These are phyloP conservation scores for Phyllopteryx taeniolatus DNA, from an alignment of 2,113 vertebrate genomes.

Conservation along the genomic window DNA sequence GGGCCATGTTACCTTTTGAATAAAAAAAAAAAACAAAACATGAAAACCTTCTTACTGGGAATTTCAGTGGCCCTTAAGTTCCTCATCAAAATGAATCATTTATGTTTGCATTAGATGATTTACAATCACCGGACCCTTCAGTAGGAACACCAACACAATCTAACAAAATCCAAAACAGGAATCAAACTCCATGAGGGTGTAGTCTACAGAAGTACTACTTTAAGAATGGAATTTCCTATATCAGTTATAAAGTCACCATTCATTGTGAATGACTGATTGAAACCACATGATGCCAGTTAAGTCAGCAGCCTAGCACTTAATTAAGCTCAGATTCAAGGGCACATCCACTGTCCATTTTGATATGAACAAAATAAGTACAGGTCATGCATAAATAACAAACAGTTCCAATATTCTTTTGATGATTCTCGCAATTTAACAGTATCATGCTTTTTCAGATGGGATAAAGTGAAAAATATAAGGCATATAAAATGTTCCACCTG, in stretches of 20 bases:
- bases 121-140: background rate
- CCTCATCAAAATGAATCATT: background rate
- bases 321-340: slow-evolving; percentile 25
- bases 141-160: background rate
- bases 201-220: background rate
- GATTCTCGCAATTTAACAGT: background rate
- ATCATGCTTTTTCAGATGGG: background rate
- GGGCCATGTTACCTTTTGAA: slow-evolving; percentile 43
- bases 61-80: background rate
- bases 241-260: slow-evolving; percentile 29
- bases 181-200: too few relatives aligned
- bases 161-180: background rate
- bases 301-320: slow-evolving; percentile 35
- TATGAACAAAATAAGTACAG: background rate
- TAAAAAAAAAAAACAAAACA: slow-evolving; percentile 7
- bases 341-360: background rate
- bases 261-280: slow-evolving; percentile 5
- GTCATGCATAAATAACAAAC: background rate
- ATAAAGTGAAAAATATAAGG: background rate
- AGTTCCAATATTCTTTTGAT: background rate
- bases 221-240: background rate
- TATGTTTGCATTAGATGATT: too few relatives aligned
- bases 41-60: background rate
- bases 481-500: background rate
- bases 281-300: slow-evolving; percentile 47